A percentile compares a stretch with the other conserved stretches of the same genome.
These are phyloP conservation scores for Monochamus saltuarius DNA, from an alignment of 1,140 invertebrate species.

Conservation along the genomic window DNA sequence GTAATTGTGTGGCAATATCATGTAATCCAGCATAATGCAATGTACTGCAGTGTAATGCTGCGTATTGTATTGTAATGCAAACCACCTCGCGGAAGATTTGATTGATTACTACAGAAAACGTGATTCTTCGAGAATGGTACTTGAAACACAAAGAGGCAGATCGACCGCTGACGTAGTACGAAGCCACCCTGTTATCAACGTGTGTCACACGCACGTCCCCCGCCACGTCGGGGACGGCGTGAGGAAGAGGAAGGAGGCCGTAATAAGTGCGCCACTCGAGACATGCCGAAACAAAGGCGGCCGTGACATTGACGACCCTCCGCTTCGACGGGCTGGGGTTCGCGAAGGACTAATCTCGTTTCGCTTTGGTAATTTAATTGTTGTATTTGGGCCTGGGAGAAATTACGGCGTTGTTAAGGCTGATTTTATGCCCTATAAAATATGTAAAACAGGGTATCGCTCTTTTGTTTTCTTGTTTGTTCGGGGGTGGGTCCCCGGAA, in stretches of 20 bases:
- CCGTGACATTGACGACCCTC: constrained; percentile 32
- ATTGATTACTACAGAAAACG: too few species aligned
- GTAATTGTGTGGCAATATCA: too few species aligned
- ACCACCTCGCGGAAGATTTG: too few species aligned
- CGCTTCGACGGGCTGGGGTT: not conserved
- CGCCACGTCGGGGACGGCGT: constrained; percentile 5
- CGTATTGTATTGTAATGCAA: too few species aligned
- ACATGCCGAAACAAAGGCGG: constrained; percentile 28
- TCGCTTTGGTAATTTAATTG: constrained; percentile 20
- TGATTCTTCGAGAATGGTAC: too few species aligned
- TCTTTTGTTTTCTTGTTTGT: too few species aligned
- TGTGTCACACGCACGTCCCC: constrained; percentile 17
- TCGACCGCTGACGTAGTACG: too few species aligned
- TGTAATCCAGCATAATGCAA: too few species aligned
- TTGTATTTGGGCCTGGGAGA: constrained; percentile 10
- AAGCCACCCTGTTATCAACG: too few species aligned
- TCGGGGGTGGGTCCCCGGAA: too few species aligned
- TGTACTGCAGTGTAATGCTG: too few species aligned
- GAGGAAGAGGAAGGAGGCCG: constrained; percentile 25
- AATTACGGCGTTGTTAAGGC: constrained; percentile 9
- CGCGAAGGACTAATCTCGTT: constrained; percentile 18
- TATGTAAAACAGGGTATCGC: constrained; percentile 3
- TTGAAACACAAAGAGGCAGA: too few species aligned
- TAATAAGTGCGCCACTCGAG: constrained; percentile 31
- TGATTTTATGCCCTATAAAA: constrained; percentile 8